A percentile compares a stretch with the other conserved stretches of the same genome.
These are phyloP conservation scores for Lasius fuliginosus DNA, from an alignment of 2,888 invertebrate species.

Conservation along the genomic window DNA sequence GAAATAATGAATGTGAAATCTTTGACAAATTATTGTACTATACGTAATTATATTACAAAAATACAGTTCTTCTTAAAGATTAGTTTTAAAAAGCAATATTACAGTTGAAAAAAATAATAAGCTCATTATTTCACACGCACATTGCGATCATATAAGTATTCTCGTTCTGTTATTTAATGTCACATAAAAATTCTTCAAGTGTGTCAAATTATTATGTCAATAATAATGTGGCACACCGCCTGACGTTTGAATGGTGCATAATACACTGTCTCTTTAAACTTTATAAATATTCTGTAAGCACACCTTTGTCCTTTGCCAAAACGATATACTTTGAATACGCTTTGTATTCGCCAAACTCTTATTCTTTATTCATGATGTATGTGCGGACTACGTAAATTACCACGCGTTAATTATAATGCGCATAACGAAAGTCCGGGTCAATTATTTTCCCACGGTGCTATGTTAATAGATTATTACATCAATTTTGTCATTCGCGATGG, in stretches of 20 bases:
- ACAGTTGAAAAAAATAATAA: background rate
- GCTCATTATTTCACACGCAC: background rate
- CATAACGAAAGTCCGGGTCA: conserved; percentile 36
- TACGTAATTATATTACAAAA: background rate
- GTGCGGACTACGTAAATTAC: conserved; percentile 44
- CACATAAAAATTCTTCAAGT: background rate
- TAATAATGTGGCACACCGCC: background rate
- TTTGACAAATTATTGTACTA: background rate
- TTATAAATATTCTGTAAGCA: background rate
- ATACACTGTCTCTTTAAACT: background rate
- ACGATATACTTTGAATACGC: background rate
- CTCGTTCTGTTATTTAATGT: background rate
- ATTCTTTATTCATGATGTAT: conserved; percentile 18
- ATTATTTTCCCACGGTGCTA: conserved; percentile 45
- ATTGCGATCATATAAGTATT: background rate
- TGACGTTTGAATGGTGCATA: background rate
- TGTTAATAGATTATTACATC: conserved; percentile 60
- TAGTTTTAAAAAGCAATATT: background rate
- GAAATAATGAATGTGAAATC: background rate
- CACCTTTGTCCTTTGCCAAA: background rate
- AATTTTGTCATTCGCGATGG: conserved; percentile 56
- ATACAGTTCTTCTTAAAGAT: background rate
- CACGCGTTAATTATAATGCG: conserved; percentile 38
- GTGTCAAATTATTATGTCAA: background rate
- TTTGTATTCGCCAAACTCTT: background rate